Percentiles rank a stretch among this genome's conserved stretches.
These are phyloP conservation scores for Sapayoa aenigma DNA, from an alignment of 2,113 vertebrate genomes.

Conservation along the genomic window DNA sequence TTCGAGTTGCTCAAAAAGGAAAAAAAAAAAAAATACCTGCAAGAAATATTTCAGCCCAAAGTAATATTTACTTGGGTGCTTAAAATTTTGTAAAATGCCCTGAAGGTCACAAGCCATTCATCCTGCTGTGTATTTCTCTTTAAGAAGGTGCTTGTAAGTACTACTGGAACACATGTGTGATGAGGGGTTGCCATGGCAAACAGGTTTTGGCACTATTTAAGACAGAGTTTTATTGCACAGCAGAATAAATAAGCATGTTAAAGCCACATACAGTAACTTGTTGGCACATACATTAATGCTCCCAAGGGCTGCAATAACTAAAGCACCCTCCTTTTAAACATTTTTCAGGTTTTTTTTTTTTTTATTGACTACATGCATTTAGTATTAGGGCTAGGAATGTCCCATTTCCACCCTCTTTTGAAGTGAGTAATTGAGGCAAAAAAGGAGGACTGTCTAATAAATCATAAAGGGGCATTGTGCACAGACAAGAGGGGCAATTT, in stretches of 20 bases:
- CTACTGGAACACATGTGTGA: constrained; percentile 29
- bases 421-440: constrained; percentile 49
- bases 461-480: constrained; percentile 47
- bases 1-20: not conserved
- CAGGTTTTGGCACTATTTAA: constrained; percentile 64
- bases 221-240: constrained; percentile 62
- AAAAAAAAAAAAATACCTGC: not conserved
- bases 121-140: constrained; percentile 36
- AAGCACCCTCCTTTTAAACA: constrained; percentile 58
- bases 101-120: constrained; percentile 6
- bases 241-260: constrained; percentile 66
- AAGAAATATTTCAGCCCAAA: constrained; percentile 18
- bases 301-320: constrained; percentile 67
- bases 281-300: constrained; percentile 70
- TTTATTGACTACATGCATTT: constrained; percentile 70
- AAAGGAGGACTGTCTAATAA: constrained; percentile 37
- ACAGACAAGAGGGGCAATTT: not conserved
- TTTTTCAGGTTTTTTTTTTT: constrained; percentile 54
- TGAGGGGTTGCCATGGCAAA: constrained; percentile 60
- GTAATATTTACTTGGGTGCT: constrained; percentile 46
- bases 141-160: constrained; percentile 56
- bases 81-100: constrained; percentile 50
- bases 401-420: constrained; percentile 59
- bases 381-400: constrained; percentile 64
- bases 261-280: constrained; percentile 68